Evolutionary conservation across 2,888 invertebrate genomes (phyloP), one percentile per base, ranked within the genome.

Genomic region (Parthenolecanium corni): DNA sequence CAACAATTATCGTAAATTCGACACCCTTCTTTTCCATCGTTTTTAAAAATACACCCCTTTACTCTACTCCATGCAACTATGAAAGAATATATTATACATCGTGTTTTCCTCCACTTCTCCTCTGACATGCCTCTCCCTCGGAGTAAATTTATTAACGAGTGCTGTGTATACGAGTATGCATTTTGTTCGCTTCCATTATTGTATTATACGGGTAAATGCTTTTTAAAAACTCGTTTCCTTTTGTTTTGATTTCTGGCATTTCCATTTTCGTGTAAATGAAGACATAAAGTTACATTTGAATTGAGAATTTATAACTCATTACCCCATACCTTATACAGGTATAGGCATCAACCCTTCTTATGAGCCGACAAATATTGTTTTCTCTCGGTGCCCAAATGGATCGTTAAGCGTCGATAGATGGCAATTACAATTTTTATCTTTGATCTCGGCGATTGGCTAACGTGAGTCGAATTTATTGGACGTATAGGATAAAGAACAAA

Each of bases 1-100:
- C 40, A 31, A 40, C 40, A 38, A 40, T 53, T 53, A 42, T 53
- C 53, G 53, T 53, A 53, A 53, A 53, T 53, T 53, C 40, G 21
- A 1, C 14, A 53, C 53, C 53, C 21, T 5, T n/a, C n/a, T n/a
- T 23, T 14, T 44, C 18, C 44, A 44, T 44, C 18, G n/a, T 44
- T 14, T 44, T 16, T 16, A 18, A 44, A n/a, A 18, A 36, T 52
- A 36, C n/a, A n/a, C 31, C 31, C 9, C 4, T 9, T 31, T 9
- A 31, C 31, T 9, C 4, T 31, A 6, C 4, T 31, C 31, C 31
- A 6, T 31, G 4, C 9, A 31, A 9, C 31, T 31, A 9, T n/a
- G n/a, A n/a, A n/a, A n/a, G n/a, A n/a, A 36, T 31, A 53, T 53
- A 53, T 40, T 40, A 23, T n/a, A n/a, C 23, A 40, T 23, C 12